Evolutionary conservation across 2,113 vertebrate genomes (phyloP).

Genomic region (Grammomys surdaster): DNA sequence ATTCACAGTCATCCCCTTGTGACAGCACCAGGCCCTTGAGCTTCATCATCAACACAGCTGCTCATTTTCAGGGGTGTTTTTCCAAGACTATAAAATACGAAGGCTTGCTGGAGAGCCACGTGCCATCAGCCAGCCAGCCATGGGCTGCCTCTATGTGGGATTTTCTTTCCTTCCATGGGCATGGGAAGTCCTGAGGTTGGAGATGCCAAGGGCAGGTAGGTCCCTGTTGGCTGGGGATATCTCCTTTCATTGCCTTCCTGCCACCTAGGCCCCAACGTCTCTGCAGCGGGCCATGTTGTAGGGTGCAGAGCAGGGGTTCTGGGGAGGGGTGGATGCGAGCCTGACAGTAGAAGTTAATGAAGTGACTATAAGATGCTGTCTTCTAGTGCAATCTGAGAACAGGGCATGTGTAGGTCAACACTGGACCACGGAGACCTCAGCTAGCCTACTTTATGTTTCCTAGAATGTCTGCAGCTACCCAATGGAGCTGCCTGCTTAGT

Average conservation of each 20-base stretch:
- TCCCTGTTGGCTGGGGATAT: neutral
- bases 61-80: slow-evolving; percentile 76
- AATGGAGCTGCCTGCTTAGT: neutral
- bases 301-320: neutral
- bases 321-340: neutral
- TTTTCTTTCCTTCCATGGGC: slow-evolving; percentile 42
- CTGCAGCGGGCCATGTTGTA: neutral
- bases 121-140: slow-evolving; percentile 46
- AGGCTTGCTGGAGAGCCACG: slow-evolving; percentile 44
- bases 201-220: neutral
- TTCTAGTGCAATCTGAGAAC: neutral
- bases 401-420: neutral
- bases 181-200: neutral
- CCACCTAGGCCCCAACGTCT: neutral
- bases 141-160: slow-evolving; percentile 7
- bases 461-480: neutral
- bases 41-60: slow-evolving; percentile 79
- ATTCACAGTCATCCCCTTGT: slow-evolving; percentile 77
- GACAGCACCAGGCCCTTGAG: slow-evolving; percentile 72
- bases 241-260: neutral
- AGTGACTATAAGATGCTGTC: too few species aligned
- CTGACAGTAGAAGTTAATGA: neutral
- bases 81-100: slow-evolving; percentile 54
- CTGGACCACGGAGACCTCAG: neutral
- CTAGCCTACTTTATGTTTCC: neutral